phyloP scores from a whole-genome alignment of 2,797 vertebrate species.

The Bradypodion pumilum region DNA sequence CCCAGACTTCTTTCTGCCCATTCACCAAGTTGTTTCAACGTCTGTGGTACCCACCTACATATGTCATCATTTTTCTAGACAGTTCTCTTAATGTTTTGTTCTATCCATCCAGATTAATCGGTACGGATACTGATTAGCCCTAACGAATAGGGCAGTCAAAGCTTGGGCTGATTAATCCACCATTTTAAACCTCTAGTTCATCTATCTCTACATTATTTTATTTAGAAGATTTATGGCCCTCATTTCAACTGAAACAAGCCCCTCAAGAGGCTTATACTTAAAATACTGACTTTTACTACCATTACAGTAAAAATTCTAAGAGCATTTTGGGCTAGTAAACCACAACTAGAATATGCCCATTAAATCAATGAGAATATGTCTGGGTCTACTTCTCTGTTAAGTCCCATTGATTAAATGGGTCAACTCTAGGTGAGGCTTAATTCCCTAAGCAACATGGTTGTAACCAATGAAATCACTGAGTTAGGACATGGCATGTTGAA shows the following conservation, averaged over 20 bases:
- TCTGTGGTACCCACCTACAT: accelerated
- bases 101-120: neutral
- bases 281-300: neutral
- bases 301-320: neutral
- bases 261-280: neutral
- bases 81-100: neutral
- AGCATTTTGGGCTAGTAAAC: neutral
- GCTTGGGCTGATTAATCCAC: neutral
- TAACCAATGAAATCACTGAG: neutral
- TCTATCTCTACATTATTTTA: no score
- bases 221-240: no score
- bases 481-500: no score
- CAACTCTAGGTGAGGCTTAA: no score
- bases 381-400: no score
- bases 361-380: no score
- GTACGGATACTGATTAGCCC: neutral
- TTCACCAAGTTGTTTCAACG: neutral
- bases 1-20: neutral
- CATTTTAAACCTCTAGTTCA: neutral
- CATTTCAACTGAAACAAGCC: no score
- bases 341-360: no score
- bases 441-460: no score
- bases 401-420: no score
- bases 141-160: neutral
- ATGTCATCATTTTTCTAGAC: neutral